A percentile compares a stretch with the other conserved stretches of the same genome.
Conservation (phyloP, 2,888 invertebrate species). For the Protonemura montana region DNA sequence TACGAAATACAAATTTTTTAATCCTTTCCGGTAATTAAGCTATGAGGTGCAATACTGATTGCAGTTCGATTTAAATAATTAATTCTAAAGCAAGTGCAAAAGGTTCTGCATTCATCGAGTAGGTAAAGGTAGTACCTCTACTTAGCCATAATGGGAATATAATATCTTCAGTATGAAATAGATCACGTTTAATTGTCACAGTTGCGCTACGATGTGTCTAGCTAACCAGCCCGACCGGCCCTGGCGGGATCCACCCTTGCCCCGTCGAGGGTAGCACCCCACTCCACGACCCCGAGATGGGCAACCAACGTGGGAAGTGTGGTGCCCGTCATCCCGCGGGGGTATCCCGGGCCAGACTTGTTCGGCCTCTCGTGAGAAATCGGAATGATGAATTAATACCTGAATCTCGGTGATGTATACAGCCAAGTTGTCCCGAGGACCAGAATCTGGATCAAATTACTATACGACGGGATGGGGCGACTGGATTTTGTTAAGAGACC, state of each 20-base stretch:
- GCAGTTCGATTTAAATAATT: too few species aligned
- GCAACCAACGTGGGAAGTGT: slow-evolving; percentile 26
- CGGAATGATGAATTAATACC: slow-evolving; percentile 2
- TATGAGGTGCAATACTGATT: too few species aligned
- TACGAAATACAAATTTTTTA: too few species aligned
- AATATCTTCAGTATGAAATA: background rate
- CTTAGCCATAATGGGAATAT: slow-evolving; percentile 2
- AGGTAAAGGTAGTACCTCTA: background rate
- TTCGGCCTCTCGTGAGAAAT: background rate
- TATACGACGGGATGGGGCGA: background rate
- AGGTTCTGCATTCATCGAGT: background rate
- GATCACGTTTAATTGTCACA: background rate
- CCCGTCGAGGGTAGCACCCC: slow-evolving; percentile 13
- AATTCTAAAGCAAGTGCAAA: background rate
- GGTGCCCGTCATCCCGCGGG: background rate
- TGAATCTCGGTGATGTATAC: background rate
- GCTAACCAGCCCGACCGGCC: background rate
- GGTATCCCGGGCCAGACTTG: background rate
- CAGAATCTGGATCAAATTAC: slow-evolving; percentile 28
- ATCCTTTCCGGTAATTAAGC: too few species aligned
- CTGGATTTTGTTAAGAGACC: background rate
- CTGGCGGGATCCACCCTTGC: background rate
- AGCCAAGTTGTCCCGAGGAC: background rate
- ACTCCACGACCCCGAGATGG: background rate
- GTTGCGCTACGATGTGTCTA: background rate